Conservation (phyloP, 2,113 vertebrate genomes). For the Plecturocebus donacophilus region DNA sequence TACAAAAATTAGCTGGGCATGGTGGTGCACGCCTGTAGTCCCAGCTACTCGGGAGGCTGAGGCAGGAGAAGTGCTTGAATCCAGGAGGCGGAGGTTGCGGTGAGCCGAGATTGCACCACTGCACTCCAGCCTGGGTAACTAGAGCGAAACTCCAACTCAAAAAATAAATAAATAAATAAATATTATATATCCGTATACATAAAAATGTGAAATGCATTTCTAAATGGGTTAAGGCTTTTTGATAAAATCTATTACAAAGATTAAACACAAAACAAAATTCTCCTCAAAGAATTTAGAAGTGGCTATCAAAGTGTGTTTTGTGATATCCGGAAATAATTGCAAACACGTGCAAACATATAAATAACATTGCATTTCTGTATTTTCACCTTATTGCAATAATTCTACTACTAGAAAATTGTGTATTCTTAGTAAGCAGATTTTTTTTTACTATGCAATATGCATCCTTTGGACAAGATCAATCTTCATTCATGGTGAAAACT, state of each 20-base stretch:
- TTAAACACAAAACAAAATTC: background rate
- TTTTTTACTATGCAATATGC: background rate
- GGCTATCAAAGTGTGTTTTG: background rate
- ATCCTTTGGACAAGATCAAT: background rate
- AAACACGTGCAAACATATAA: background rate
- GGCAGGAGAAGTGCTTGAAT: too few relatives aligned
- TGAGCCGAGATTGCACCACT: too few relatives aligned
- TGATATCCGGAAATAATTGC: background rate
- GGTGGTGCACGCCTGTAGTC: too few relatives aligned
- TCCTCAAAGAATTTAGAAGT: background rate
- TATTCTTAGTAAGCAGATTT: background rate
- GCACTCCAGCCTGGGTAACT: too few relatives aligned
- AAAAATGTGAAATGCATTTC: background rate
- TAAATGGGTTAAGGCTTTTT: background rate
- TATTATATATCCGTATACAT: background rate
- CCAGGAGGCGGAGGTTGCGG: too few relatives aligned
- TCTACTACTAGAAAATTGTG: constrained; percentile 5
- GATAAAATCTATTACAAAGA: background rate
- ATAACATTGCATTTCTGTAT: background rate
- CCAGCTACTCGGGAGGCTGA: too few relatives aligned
- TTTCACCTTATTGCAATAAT: background rate
- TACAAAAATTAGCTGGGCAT: too few relatives aligned
- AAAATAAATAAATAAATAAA: background rate
- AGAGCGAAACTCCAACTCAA: too few relatives aligned
- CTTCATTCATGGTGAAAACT: background rate